A percentile compares a stretch with the other conserved stretches of the same genome.
Evolutionary conservation across 92 coral and sea anemone species (phyloP).

Genomic region (Epizoanthus illoricatus): DNA sequence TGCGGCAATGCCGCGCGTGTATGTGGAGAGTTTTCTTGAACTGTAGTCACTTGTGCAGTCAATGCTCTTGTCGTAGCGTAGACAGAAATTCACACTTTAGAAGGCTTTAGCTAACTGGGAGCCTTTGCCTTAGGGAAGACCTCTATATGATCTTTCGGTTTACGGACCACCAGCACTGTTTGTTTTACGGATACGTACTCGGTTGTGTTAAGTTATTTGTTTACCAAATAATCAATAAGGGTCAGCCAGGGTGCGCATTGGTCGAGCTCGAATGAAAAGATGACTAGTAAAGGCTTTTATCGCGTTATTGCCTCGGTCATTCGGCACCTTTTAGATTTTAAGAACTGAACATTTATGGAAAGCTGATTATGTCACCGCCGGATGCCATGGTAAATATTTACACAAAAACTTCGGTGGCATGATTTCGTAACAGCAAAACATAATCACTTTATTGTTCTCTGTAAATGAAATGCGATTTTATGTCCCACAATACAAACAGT

Average conservation of each 20-base stretch:
- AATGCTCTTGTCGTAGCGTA: not conserved
- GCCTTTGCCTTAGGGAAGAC: constrained; percentile 19
- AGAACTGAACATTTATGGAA: constrained; percentile 21
- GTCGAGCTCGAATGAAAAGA: constrained; percentile 3
- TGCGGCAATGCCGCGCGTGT: not conserved
- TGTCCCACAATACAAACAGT: constrained; percentile 22
- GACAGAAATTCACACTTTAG: constrained; percentile 27
- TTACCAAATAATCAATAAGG: constrained; percentile 84
- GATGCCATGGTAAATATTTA: constrained; percentile 40
- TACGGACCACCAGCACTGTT: constrained; percentile 84
- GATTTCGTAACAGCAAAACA: constrained; percentile 24
- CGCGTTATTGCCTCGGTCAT: constrained; percentile 26
- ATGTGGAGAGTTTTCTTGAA: not conserved
- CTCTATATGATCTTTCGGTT: constrained; percentile 37
- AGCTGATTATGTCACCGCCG: constrained; percentile 27
- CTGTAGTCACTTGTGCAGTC: not conserved
- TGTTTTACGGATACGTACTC: constrained; percentile 72
- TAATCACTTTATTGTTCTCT: constrained; percentile 36
- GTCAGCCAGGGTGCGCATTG: constrained; percentile 66
- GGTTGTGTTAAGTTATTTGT: constrained; percentile 91
- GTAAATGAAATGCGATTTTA: constrained; percentile 14
- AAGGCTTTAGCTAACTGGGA: constrained; percentile 8
- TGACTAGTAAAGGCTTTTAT: constrained; percentile 40
- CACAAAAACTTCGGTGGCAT: constrained; percentile 21
- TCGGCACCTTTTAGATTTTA: constrained; percentile 41